Evolutionary conservation across 2,888 invertebrate genomes (phyloP).

Genomic region (Drosophila acutilabella): DNA sequence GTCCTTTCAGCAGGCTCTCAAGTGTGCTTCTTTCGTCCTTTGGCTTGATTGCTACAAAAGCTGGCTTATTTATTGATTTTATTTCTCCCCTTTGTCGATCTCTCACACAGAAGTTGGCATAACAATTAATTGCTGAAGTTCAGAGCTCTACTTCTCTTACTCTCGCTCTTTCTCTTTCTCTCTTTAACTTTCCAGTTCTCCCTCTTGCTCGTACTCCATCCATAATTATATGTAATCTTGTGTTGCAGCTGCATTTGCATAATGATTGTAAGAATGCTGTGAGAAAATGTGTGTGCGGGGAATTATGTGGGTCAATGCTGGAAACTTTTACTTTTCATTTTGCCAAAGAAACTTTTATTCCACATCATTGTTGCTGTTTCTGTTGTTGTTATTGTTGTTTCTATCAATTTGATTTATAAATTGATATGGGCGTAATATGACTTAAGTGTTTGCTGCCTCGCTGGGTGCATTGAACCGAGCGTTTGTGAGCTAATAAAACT

Average conservation of each 20-base stretch:
- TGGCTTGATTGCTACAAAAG: slow-evolving; percentile 4
- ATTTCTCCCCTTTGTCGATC: background rate
- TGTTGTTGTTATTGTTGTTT: slow-evolving; percentile 4
- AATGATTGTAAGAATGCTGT: slow-evolving; percentile 49
- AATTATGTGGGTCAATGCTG: slow-evolving; percentile 67
- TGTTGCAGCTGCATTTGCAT: slow-evolving; percentile 70
- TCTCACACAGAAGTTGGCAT: slow-evolving; percentile 1
- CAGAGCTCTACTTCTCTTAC: background rate
- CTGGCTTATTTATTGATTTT: slow-evolving; percentile 47
- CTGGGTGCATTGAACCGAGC: slow-evolving; percentile 57
- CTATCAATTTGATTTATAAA: slow-evolving; percentile 44
- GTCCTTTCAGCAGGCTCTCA: slow-evolving; percentile 31
- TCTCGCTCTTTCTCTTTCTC: background rate
- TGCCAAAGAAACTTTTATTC: slow-evolving; percentile 60
- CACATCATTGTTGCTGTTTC: slow-evolving; percentile 21
- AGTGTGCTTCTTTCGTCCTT: slow-evolving; percentile 9
- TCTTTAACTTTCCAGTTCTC: background rate
- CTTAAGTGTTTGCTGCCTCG: slow-evolving; percentile 13
- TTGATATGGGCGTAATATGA: slow-evolving; percentile 54
- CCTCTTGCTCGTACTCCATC: background rate
- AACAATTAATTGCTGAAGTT: slow-evolving; percentile 44
- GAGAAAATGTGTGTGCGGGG: slow-evolving; percentile 15
- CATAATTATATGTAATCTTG: slow-evolving; percentile 8
- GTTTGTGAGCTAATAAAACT: slow-evolving; percentile 69
- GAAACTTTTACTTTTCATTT: slow-evolving; percentile 3